These are phyloP conservation scores for Tuta absoluta DNA, from an alignment of 2,888 invertebrate genomes.

Conservation along the genomic window DNA sequence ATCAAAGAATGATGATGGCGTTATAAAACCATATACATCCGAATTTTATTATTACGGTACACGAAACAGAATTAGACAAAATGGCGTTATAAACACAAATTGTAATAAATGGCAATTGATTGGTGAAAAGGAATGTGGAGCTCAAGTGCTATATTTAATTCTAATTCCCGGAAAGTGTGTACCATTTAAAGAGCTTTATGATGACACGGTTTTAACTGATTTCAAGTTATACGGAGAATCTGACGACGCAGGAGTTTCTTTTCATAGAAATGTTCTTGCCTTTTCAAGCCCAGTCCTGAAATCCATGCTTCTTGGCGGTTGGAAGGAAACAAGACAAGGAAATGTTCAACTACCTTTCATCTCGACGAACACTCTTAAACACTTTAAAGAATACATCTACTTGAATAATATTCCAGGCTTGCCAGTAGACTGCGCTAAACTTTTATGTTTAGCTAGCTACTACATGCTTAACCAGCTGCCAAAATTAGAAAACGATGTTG, in stretches of 20 bases:
- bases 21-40: too few relatives aligned
- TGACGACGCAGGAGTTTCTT: neutral
- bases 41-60: neutral
- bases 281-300: neutral
- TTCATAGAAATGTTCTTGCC: neutral
- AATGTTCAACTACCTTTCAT: neutral
- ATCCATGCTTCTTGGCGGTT: neutral
- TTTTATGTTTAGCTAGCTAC: neutral
- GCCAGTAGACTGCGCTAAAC: neutral
- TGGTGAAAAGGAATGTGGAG: neutral
- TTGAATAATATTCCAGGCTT: neutral
- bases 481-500: neutral
- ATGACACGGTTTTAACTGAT: neutral
- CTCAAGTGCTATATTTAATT: neutral
- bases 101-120: neutral
- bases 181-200: slow-evolving; percentile 1
- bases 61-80: neutral
- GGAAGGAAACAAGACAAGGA: neutral
- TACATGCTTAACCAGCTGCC: neutral
- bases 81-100: neutral
- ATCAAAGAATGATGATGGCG: too few relatives aligned
- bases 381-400: slow-evolving; percentile 1
- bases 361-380: neutral
- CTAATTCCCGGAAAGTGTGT: neutral
- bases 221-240: neutral